phyloP scores from a whole-genome alignment of 2,888 invertebrate species.

The Abrostola tripartita region DNA sequence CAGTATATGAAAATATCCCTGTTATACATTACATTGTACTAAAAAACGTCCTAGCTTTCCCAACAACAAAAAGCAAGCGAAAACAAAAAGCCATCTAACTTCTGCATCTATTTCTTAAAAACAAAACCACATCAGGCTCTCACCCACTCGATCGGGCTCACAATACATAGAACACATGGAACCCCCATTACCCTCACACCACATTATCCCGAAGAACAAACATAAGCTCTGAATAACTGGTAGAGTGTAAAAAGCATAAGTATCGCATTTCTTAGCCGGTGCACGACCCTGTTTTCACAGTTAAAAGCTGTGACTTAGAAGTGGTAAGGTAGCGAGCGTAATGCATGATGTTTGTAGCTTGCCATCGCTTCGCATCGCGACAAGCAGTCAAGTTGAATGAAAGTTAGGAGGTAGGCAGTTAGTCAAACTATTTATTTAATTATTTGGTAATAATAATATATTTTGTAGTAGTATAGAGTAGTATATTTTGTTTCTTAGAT shows the following conservation, averaged over 20 bases:
- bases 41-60: too few species aligned
- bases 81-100: not conserved
- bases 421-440: too few species aligned
- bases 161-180: conserved; percentile 20
- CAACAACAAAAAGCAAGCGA: conserved; percentile 9
- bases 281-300: conserved; percentile 77
- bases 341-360: conserved; percentile 40
- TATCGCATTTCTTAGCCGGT: conserved; percentile 69
- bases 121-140: conserved; percentile 22
- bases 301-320: conserved; percentile 78
- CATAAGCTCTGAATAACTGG: conserved; percentile 49
- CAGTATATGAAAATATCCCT: too few species aligned
- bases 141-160: conserved; percentile 22
- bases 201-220: conserved; percentile 45
- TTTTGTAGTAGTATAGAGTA: too few species aligned
- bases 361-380: conserved; percentile 3
- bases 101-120: conserved; percentile 7
- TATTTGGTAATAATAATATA: too few species aligned
- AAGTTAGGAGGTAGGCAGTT: too few species aligned
- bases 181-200: conserved; percentile 39
- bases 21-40: too few species aligned
- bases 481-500: too few species aligned
- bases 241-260: conserved; percentile 59
- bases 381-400: too few species aligned
- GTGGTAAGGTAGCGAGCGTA: conserved; percentile 46